Evolutionary conservation across 2,113 vertebrate species (phyloP).

Genomic region (Micronycteris hirsuta): DNA sequence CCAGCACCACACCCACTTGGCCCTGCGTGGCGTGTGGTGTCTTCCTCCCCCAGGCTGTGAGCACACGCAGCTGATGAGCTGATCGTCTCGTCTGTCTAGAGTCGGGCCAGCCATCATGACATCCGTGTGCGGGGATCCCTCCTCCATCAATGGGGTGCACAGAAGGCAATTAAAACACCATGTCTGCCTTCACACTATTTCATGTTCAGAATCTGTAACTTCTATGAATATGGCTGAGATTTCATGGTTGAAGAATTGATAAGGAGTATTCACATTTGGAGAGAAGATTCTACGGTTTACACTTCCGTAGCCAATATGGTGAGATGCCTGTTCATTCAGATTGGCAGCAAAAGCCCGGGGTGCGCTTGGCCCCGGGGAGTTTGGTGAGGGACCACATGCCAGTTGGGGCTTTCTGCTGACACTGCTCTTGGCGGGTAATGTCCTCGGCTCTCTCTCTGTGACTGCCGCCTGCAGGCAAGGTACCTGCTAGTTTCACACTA

Average conservation of each 20-base stretch:
- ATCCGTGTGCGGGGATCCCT: neutral
- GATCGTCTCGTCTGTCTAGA: neutral
- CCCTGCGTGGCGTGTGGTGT: fast-evolving
- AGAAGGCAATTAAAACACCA: neutral
- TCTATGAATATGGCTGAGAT: neutral
- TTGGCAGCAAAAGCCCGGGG: neutral
- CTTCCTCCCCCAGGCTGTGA: fast-evolving
- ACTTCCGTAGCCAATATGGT: neutral
- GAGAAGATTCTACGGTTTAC: neutral
- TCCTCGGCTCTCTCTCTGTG: neutral
- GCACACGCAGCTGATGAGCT: neutral
- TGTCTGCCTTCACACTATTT: neutral
- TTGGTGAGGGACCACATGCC: neutral
- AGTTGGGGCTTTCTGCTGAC: neutral
- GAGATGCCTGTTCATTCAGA: neutral
- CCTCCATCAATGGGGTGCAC: neutral
- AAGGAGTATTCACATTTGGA: neutral
- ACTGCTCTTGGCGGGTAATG: neutral
- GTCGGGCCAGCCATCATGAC: neutral
- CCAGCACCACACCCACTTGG: no score
- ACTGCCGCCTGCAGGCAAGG: neutral
- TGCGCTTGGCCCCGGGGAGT: neutral
- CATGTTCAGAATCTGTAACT: neutral
- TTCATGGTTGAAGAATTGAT: neutral
- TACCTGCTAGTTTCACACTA: neutral